Base-by-base conservation (phyloP, 2,113 vertebrate genomes). In the Centropus bengalensis region DNA sequence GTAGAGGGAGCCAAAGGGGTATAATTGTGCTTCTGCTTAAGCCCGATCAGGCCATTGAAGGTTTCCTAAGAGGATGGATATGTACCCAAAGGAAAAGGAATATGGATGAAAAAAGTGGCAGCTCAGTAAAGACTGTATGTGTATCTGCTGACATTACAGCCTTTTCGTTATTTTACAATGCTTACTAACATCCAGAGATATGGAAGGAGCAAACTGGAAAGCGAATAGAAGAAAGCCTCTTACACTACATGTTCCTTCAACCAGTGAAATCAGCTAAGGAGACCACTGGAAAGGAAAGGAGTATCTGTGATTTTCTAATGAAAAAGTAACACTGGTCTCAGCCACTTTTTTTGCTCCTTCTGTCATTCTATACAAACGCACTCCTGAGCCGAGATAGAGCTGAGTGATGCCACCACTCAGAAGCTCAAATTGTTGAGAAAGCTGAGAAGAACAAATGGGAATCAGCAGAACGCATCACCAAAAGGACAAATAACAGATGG, bases 401-500 rank as follows among this genome's bases (percentile, higher is more conserved):
- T 93, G 69, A 93, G 56, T 94, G 90, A 59, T 94, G 73, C 94
- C 66, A 87, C 74, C 84, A 63, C 74, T 96, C 86, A 91, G 89
- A 88, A 95, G 85, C 74, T 94, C 86, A 93, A 91, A 96, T 93
- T 95, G 63, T 94, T 96, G 86, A 91, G 80, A 77, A 96, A 97
- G 74, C 84, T 90, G 71, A 91, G 83, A 94, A 82, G 94, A 96
- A 96, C 94, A 96, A 97, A 96, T 96, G 82, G 92, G 82, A 97
- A 95, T 97, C 94, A 6, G 92, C 91, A 97, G 92, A 96, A 97
- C 74, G 27, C 92, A 97, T 96, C 88, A 95, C 94, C 97, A 97
- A 97, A 96, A 97, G 96, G 97, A 97, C 97, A 97, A 97, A 97
- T 96, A 98, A 97, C 97, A 98, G 98, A 98, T 97, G 97, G 97